These are phyloP conservation scores for Hypothenemus hampei DNA, from an alignment of 1,140 invertebrate genomes.

Conservation along the genomic window DNA sequence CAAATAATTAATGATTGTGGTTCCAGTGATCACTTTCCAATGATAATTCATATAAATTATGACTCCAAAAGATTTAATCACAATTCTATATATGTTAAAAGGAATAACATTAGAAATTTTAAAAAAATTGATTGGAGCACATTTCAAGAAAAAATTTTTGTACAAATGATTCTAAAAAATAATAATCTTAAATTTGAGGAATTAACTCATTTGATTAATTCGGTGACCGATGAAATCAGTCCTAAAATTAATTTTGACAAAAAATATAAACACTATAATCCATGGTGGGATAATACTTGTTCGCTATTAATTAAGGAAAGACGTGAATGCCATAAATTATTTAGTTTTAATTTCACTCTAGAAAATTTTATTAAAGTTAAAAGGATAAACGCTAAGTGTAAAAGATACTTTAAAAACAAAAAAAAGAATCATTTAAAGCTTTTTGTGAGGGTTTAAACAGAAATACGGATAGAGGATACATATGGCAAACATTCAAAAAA, in stretches of 20 bases:
- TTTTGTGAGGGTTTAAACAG: not conserved
- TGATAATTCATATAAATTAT: no score
- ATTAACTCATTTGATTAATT: not conserved
- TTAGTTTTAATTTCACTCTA: not conserved
- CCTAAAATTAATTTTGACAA: not conserved
- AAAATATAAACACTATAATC: no score
- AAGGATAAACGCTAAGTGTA: no score
- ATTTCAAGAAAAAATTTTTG: not conserved
- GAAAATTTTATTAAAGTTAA: not conserved
- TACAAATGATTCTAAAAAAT: not conserved
- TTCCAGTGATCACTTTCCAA: no score
- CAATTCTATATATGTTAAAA: no score
- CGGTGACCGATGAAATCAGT: not conserved
- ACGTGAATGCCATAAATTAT: not conserved
- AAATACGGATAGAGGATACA: not conserved
- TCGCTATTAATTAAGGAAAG: not conserved
- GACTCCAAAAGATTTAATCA: no score
- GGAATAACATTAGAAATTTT: not conserved
- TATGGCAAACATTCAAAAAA: not conserved
- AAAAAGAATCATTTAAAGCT: not conserved
- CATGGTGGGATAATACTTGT: not conserved
- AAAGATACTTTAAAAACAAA: not conserved
- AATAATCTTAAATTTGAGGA: not conserved
- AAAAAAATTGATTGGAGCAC: not conserved
- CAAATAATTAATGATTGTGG: no score